Percentiles rank a stretch among this genome's conserved stretches.
Evolutionary conservation across 2,888 invertebrate genomes (phyloP).

Genomic region (Pyrocoelia pectoralis): DNA sequence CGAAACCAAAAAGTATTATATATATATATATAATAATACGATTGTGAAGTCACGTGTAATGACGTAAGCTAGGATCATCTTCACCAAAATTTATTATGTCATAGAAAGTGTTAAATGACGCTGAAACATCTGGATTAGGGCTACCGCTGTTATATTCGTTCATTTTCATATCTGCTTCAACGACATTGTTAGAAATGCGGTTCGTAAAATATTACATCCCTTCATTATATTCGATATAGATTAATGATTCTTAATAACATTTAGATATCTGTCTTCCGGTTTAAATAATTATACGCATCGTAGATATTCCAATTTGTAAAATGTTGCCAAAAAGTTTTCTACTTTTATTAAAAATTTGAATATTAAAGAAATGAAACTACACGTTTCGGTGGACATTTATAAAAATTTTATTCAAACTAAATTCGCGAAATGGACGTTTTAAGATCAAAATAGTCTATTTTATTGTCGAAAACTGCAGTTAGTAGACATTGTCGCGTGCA

Average conservation of each 20-base stretch:
- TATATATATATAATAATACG: constrained; percentile 23
- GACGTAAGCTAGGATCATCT: constrained; percentile 40
- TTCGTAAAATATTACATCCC: constrained; percentile 21
- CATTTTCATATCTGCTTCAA: constrained; percentile 33
- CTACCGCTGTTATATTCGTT: constrained; percentile 37
- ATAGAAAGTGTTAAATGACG: constrained; percentile 45
- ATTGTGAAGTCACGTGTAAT: constrained; percentile 38
- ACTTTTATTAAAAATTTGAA: too few species aligned
- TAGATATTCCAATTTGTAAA: background rate
- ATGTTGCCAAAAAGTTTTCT: background rate
- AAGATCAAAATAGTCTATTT: too few species aligned
- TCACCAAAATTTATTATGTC: constrained; percentile 42
- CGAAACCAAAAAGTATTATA: constrained; percentile 29
- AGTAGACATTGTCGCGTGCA: too few species aligned
- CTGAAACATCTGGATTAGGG: constrained; percentile 46
- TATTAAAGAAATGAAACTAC: too few species aligned
- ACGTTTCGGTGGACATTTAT: too few species aligned
- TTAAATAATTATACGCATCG: background rate
- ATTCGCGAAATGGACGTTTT: too few species aligned
- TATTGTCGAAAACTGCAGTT: too few species aligned
- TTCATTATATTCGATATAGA: constrained; percentile 10
- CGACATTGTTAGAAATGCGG: constrained; percentile 22
- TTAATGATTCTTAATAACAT: constrained; percentile 7
- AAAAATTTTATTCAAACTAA: too few species aligned
- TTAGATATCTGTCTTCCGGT: background rate